A percentile compares a stretch with the other conserved stretches of the same genome.
These are phyloP conservation scores for Neostethus bicornis DNA, from an alignment of 2,797 vertebrate genomes.

Conservation along the genomic window DNA sequence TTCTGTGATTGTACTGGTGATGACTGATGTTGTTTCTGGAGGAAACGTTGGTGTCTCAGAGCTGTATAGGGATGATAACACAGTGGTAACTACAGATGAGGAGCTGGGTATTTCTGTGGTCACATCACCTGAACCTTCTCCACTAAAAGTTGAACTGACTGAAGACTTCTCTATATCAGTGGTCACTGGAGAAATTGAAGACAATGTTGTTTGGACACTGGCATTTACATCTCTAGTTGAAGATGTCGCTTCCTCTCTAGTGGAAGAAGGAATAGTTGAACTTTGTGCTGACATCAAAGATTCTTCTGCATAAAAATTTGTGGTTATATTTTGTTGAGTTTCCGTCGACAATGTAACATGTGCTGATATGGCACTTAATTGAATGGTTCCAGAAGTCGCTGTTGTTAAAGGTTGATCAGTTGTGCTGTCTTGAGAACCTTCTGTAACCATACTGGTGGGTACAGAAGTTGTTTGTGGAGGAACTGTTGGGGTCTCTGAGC, in stretches of 20 bases:
- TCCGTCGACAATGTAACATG: no score
- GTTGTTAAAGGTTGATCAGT: no score
- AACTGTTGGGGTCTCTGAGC: not conserved
- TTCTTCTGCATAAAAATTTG: no score
- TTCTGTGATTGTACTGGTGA: not conserved
- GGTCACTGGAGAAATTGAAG: not conserved
- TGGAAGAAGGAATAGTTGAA: not conserved
- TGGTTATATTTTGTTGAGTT: no score
- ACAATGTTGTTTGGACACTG: constrained; percentile 11
- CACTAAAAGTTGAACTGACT: not conserved
- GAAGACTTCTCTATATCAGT: not conserved
- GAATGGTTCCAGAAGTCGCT: no score
- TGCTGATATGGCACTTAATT: no score
- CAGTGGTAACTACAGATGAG: not conserved
- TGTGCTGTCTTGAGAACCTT: no score
- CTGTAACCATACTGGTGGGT: no score
- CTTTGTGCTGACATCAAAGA: not conserved
- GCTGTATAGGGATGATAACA: not conserved
- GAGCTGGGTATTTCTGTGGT: not conserved
- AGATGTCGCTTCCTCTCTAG: constrained; percentile 22
- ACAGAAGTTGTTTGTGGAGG: no score
- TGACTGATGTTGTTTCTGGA: not conserved
- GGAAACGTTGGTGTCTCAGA: not conserved
- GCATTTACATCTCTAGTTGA: not conserved
- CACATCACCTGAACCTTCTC: no score